Base-by-base conservation (phyloP, 37 sponge, comb jelly and placozoan species). In the Diacarnus erythraeanus region DNA sequence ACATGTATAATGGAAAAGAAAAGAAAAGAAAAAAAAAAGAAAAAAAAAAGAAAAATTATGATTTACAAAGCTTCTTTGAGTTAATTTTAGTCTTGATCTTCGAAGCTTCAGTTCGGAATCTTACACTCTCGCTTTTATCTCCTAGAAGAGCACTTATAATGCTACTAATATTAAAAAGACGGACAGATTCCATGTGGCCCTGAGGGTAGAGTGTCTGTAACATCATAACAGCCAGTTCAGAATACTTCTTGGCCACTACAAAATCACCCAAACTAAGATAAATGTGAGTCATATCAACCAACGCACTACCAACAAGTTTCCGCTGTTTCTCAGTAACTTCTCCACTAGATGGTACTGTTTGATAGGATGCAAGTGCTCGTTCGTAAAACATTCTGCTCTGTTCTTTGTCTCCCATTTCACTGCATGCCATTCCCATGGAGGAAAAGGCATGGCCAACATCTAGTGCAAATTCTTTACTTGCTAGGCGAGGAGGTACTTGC, bases 221-320 rank as follows among this genome's bases (percentile, higher is more conserved):
- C 3, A 78, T 68, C 15, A 59, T 30, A 2, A 68, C 17, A 1
- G 86, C 84, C 60, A 88, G 29, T 1, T 88, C 93, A 22, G 92
- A 43, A 39, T 93, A 79, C 66, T 86, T 88, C 77, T 85, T 88
- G 0, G 93, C 90, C 41, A 37, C 33, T 37, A 56, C n/a, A 47
- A 89, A 17, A 31, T 88, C 69, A 6, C 95, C 95, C 12, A 76
- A 6, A 26, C 38, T 42, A 4, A 95, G 72, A 51, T 92, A 81
- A 6, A 84, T 80, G 47, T 82, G 90, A 38, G 87, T 80, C 21
- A 95, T 69, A 72, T 95, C 94, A 37, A 73, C 88, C 67, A 95
- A 69, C 37, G 74, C 58, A 64, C 60, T 86, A 36, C 90, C 73
- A 12, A 87, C 72, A 20, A 83, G 83, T 31, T 35, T 74, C n/a